Evolutionary conservation across 2,888 invertebrate genomes (phyloP), one percentile per base, ranked within the genome.

Genomic region (Drosophila helvetica): DNA sequence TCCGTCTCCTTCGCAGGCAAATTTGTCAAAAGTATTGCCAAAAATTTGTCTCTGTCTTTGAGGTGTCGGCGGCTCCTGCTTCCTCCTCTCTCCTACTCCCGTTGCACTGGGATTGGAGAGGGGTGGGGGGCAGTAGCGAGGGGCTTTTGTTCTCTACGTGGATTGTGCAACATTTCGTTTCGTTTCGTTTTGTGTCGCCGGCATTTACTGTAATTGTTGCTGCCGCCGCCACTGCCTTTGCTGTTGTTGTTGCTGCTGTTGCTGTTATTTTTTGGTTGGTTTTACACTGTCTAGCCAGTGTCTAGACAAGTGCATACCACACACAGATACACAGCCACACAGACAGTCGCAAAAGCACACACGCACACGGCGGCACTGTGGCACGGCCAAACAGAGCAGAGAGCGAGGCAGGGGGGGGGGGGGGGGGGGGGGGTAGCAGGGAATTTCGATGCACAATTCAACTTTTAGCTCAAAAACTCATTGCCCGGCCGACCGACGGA

Each of bases 211-310:
- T 75, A 74, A 66, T 70, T 77, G 65, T 75, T 79, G 63, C 58
- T 61, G 50, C 42, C 56, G 30, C 30, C 15, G 38, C 38, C 15
- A 15, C n/a, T 38, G 38, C 15, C 15, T 5, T 15, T 6, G 17
- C 30, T 70, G 54, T 48, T 63, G 59, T 62, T 74, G 73, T 15
- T 6, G 17, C 19, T 70, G 54, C 48, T 63, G 57, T 64, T 75
- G 73, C 64, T 78, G 76, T 75, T 73, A 71, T 83, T 79, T 80
- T 86, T 88, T 86, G 91, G 91, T 88, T 86, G 91, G 91, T 90
- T 90, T 91, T 90, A 89, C 89, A 90, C 90, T 89, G 90, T 90
- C 90, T 90, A 90, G 90, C 91, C 90, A 89, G 86, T 87, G 90
- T 91, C 90, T 90, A 91, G 90, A 90, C 90, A 84, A 90, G 88